These are phyloP conservation scores for Lutraria rhynchaena DNA, from an alignment of 1,140 invertebrate species.

Conservation along the genomic window DNA sequence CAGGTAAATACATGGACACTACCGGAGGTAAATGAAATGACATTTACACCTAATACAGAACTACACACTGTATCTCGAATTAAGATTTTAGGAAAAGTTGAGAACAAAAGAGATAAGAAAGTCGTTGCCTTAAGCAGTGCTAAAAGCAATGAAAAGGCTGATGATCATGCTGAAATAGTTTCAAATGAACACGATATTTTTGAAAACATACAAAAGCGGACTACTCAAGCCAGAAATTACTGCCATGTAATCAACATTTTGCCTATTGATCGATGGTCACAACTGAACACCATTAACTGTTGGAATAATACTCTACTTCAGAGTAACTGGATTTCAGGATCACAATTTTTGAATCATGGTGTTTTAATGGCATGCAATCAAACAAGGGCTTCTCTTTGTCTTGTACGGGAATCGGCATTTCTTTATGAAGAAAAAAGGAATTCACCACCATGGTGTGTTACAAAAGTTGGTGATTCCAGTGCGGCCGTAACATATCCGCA, in stretches of 20 bases:
- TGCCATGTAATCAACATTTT: background rate
- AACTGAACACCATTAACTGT: background rate
- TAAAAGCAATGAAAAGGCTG: background rate
- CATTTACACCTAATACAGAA: background rate
- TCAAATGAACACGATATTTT: background rate
- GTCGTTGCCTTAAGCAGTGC: background rate
- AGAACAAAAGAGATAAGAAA: background rate
- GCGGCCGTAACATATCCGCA: conserved; percentile 37
- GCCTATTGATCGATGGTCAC: background rate
- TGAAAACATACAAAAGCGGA: too few species aligned
- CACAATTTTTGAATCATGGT: conserved; percentile 21
- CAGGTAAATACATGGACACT: background rate
- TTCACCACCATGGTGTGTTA: conserved; percentile 25
- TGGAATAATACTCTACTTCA: conserved; percentile 16
- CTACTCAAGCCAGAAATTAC: background rate
- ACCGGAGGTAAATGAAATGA: background rate
- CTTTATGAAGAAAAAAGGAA: conserved; percentile 18
- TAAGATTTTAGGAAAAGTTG: background rate
- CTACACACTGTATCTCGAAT: background rate
- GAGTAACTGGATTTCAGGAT: conserved; percentile 18
- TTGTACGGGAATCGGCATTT: background rate
- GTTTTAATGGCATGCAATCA: conserved; percentile 23
- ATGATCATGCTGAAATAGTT: background rate
- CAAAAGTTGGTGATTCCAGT: background rate
- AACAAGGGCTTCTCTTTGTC: background rate